Evolutionary conservation across 1,140 invertebrate genomes (phyloP).

Genomic region (Matsumurasca onukii): DNA sequence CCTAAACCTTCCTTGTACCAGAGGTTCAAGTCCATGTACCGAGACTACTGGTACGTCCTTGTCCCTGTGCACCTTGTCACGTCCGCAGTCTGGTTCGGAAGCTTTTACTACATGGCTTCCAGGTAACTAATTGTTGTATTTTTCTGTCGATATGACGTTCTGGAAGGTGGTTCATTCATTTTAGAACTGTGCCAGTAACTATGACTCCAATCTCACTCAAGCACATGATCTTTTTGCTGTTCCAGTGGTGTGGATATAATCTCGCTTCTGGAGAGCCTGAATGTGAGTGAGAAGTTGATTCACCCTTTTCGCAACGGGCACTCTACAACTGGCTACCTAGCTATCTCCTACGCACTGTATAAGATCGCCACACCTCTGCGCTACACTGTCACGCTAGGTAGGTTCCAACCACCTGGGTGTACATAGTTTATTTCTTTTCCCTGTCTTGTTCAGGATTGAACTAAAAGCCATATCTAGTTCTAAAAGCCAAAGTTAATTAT

Average conservation of each 20-base stretch:
- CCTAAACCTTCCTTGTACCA: constrained; percentile 68
- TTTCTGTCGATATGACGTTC: neutral
- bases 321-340: constrained; percentile 82
- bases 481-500: too few relatives aligned
- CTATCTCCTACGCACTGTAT: constrained; percentile 85
- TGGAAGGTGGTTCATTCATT: too few relatives aligned
- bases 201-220: constrained; percentile 25
- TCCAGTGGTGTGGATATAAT: constrained; percentile 87
- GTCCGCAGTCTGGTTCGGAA: constrained; percentile 79
- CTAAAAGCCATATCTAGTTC: too few relatives aligned
- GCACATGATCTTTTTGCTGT: constrained; percentile 45
- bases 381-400: constrained; percentile 88
- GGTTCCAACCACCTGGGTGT: too few relatives aligned
- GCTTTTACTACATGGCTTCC: constrained; percentile 83
- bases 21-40: constrained; percentile 87
- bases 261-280: constrained; percentile 68
- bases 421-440: too few relatives aligned
- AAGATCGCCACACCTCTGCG: constrained; percentile 88
- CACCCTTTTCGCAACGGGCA: constrained; percentile 62
- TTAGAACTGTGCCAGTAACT: neutral
- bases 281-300: constrained; percentile 74
- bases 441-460: too few relatives aligned
- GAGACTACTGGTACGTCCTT: constrained; percentile 93
- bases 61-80: constrained; percentile 87
- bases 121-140: constrained; percentile 60